Conservation (phyloP, 2,888 invertebrate genomes). For the Polymixis flavicincta region DNA sequence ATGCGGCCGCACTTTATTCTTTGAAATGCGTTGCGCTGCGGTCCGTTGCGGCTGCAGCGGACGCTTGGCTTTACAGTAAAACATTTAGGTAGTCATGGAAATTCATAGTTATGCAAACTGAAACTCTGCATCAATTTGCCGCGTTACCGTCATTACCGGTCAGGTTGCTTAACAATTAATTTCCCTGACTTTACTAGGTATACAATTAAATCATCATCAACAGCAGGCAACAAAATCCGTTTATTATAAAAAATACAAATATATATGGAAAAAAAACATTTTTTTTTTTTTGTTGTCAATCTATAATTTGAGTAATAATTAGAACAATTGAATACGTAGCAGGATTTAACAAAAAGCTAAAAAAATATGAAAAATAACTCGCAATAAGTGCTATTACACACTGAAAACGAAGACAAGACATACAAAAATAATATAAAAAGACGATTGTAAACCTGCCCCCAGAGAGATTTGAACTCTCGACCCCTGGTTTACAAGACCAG, state of each 20-base stretch:
- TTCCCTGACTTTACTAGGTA: not conserved
- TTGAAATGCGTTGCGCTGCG: not conserved
- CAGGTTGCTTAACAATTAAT: not conserved
- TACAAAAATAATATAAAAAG: conserved; percentile 42
- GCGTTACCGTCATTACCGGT: not conserved
- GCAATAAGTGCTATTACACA: not conserved
- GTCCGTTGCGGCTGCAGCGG: not conserved
- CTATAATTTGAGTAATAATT: too few relatives aligned
- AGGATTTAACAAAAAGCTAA: not conserved
- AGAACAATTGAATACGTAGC: not conserved
- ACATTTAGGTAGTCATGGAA: not conserved
- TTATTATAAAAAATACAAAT: not conserved
- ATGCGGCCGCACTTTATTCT: not conserved
- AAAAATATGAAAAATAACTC: not conserved
- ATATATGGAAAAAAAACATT: not conserved
- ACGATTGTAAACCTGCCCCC: conserved; percentile 81
- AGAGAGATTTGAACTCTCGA: conserved; percentile 93
- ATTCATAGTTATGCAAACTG: not conserved
- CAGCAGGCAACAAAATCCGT: not conserved
- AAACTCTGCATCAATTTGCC: not conserved
- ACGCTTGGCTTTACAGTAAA: not conserved
- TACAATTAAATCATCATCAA: not conserved
- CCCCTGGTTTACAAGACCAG: conserved; percentile 92
- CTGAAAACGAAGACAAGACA: conserved; percentile 18
- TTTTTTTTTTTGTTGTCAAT: too few relatives aligned